Conservation (phyloP, 35 echinoderm and acorn worm genomes). For the Chiridota heheva region DNA sequence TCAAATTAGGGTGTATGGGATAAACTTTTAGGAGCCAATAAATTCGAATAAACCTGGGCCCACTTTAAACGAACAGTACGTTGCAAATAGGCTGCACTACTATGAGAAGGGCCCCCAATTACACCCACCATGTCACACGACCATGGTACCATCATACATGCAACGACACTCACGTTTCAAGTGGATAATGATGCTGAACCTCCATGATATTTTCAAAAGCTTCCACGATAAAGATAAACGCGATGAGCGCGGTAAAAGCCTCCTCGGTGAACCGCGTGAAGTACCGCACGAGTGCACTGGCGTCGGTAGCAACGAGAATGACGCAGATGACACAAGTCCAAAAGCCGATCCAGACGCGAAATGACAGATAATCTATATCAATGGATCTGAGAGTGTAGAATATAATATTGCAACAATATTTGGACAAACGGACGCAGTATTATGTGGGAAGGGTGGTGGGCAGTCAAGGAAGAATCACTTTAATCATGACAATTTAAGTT, state of each 20-base stretch:
- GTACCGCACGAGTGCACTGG: constrained; percentile 85
- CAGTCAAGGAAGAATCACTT: too few species aligned
- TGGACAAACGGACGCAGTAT: too few species aligned
- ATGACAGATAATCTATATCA: constrained; percentile 76
- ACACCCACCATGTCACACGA: neutral
- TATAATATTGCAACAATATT: neutral
- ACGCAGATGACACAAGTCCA: constrained; percentile 91
- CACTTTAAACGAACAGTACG: too few species aligned
- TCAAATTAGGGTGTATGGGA: too few species aligned
- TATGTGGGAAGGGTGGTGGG: too few species aligned
- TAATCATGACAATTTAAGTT: too few species aligned
- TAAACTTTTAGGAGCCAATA: too few species aligned
- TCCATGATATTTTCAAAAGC: constrained; percentile 87
- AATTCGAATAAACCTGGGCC: too few species aligned
- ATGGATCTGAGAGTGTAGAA: constrained; percentile 52
- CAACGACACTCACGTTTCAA: constrained; percentile 76
- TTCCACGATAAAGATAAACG: constrained; percentile 96
- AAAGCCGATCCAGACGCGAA: constrained; percentile 88
- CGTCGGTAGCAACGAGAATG: constrained; percentile 80
- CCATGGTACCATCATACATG: neutral
- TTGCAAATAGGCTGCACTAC: too few species aligned
- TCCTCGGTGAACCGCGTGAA: constrained; percentile 92
- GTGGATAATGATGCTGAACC: constrained; percentile 76
- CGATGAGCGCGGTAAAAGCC: constrained; percentile 86
- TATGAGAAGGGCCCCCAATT: neutral